phyloP scores from a whole-genome alignment of 2,113 vertebrate genomes.

The Phyllostomus hastatus region DNA sequence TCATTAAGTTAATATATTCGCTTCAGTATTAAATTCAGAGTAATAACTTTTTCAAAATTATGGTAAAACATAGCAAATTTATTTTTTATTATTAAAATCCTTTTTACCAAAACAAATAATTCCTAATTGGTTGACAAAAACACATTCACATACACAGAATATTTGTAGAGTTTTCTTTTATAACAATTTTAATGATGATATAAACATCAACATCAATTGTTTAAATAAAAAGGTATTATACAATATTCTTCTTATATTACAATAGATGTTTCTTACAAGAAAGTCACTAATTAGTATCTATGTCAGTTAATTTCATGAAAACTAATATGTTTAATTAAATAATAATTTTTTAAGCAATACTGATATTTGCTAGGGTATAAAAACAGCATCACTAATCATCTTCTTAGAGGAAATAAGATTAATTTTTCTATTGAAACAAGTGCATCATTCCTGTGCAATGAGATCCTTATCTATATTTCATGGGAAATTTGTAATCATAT shows the following conservation, averaged over 20 bases:
- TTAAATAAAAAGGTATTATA: neutral
- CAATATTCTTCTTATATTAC: neutral
- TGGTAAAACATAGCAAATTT: neutral
- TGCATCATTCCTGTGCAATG: neutral
- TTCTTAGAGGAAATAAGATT: conserved; percentile 81
- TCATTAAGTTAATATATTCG: neutral
- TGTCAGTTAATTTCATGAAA: conserved; percentile 35
- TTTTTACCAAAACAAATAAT: conserved; percentile 8
- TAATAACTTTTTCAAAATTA: neutral
- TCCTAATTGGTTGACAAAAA: neutral
- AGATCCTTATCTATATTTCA: conserved; percentile 38
- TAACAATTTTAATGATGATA: neutral
- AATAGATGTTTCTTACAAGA: neutral
- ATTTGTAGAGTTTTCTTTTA: neutral
- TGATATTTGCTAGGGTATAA: neutral
- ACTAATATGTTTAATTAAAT: conserved; percentile 3
- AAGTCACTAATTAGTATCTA: neutral
- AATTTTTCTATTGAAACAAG: conserved; percentile 77
- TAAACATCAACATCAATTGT: neutral
- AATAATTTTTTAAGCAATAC: neutral
- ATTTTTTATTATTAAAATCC: neutral
- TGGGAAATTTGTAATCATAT: conserved; percentile 56
- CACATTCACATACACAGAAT: neutral
- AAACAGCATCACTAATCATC: conserved; percentile 85
- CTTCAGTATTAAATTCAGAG: neutral